A percentile compares a stretch with the other conserved stretches of the same genome.
Evolutionary conservation across 2,797 vertebrate genomes (phyloP).

Genomic region (Eptatretus atami): DNA sequence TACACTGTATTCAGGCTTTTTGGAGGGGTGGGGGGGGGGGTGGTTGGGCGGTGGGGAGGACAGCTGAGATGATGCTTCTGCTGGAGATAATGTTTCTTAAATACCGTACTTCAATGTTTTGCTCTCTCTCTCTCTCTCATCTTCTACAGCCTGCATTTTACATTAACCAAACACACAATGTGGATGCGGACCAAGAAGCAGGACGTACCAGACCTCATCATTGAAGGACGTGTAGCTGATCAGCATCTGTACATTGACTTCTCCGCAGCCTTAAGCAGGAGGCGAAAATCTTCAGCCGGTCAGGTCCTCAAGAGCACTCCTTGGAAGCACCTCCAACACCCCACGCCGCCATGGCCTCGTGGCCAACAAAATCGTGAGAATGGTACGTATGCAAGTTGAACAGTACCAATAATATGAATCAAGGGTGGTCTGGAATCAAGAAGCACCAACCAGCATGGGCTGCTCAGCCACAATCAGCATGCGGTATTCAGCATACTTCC

Average conservation of each 20-base stretch:
- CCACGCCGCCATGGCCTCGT: conserved; percentile 96
- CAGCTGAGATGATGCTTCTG: too few species aligned
- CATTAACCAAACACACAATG: too few species aligned
- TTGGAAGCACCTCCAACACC: conserved; percentile 78
- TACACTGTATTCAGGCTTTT: too few species aligned
- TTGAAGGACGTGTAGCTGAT: conserved; percentile 99
- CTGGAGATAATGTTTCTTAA: too few species aligned
- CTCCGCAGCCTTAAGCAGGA: conserved; percentile 92
- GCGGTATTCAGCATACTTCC: conserved; percentile 83
- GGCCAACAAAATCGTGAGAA: conserved; percentile 9
- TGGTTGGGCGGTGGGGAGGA: too few species aligned
- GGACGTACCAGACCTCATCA: conserved; percentile 61
- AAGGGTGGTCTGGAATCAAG: conserved; percentile 6
- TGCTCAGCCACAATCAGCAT: conserved; percentile 94
- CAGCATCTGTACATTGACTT: conserved; percentile 97
- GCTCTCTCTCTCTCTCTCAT: too few species aligned
- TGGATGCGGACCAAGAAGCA: too few species aligned
- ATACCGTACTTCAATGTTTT: too few species aligned
- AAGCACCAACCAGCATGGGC: conserved; percentile 58
- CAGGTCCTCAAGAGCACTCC: conserved; percentile 79
- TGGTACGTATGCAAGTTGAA: not conserved
- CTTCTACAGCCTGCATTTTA: too few species aligned
- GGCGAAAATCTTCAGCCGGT: conserved; percentile 91
- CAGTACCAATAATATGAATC: conserved; percentile 4
- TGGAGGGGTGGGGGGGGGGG: too few species aligned